Evolutionary conservation across 1,140 invertebrate genomes (phyloP).

Genomic region (Gonioctena quinquepunctata): DNA sequence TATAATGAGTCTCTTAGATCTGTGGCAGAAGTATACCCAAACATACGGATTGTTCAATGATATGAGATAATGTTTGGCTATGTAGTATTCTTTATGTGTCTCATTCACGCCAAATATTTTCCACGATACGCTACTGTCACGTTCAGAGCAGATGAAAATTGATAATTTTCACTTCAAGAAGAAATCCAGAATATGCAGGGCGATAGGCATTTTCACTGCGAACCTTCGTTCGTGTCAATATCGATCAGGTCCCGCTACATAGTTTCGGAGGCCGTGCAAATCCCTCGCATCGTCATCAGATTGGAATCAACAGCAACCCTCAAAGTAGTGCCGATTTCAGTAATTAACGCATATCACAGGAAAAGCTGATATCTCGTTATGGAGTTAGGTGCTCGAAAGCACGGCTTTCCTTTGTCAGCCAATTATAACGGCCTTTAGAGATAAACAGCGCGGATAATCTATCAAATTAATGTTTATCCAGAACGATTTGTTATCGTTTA

Average conservation of each 20-base stretch:
- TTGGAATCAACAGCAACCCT: conserved; percentile 19
- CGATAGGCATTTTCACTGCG: too few species aligned
- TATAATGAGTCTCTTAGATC: too few species aligned
- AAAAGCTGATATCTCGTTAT: conserved; percentile 18
- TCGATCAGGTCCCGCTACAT: neutral
- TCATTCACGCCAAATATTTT: too few species aligned
- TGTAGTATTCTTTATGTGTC: too few species aligned
- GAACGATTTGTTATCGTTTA: conserved; percentile 43
- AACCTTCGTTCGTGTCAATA: too few species aligned
- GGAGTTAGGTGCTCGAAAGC: conserved; percentile 1
- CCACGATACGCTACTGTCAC: too few species aligned
- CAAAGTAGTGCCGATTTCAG: conserved; percentile 35
- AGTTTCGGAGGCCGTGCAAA: neutral
- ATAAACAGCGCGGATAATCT: conserved; percentile 54
- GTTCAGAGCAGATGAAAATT: too few species aligned
- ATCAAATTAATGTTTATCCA: conserved; percentile 51
- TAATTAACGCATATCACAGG: conserved; percentile 36
- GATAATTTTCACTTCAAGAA: too few species aligned
- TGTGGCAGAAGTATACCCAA: too few species aligned
- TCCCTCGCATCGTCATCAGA: neutral
- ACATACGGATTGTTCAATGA: too few species aligned
- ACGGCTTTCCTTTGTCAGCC: conserved; percentile 40
- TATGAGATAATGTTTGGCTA: too few species aligned
- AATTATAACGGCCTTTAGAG: conserved; percentile 47
- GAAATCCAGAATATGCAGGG: too few species aligned